phyloP scores from a whole-genome alignment of 2,888 invertebrate genomes.

The Helleia helle region DNA sequence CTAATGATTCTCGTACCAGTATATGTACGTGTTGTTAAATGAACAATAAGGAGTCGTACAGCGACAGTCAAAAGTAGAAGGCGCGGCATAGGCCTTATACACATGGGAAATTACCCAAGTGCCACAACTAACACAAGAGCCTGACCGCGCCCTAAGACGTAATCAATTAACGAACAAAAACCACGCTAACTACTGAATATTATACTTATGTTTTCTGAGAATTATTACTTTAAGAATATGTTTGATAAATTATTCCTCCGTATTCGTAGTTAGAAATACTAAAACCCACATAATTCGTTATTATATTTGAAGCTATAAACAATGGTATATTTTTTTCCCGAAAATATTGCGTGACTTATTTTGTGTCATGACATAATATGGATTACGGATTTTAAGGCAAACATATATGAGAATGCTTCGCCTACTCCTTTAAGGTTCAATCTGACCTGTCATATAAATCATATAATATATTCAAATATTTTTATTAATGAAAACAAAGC shows the following conservation, averaged over 20 bases:
- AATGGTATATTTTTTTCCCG: too few species aligned
- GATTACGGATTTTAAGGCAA: slow-evolving; percentile 60
- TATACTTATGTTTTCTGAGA: too few species aligned
- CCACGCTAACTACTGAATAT: too few species aligned
- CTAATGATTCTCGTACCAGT: too few species aligned
- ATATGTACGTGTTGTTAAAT: too few species aligned
- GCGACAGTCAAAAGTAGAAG: slow-evolving; percentile 35
- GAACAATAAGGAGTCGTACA: too few species aligned
- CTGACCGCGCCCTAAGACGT: slow-evolving; percentile 56
- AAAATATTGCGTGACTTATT: too few species aligned
- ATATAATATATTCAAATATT: background rate
- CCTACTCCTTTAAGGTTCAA: slow-evolving; percentile 42
- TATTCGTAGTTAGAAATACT: too few species aligned
- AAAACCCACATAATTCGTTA: too few species aligned
- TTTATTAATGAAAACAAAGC: background rate
- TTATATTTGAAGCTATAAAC: too few species aligned
- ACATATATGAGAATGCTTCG: slow-evolving; percentile 59
- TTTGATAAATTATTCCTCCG: background rate
- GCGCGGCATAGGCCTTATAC: slow-evolving; percentile 48
- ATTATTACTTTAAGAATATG: too few species aligned
- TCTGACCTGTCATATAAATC: slow-evolving; percentile 2
- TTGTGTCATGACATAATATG: slow-evolving; percentile 59
- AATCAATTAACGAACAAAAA: slow-evolving; percentile 46
- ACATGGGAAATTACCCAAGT: slow-evolving; percentile 64
- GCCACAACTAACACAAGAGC: slow-evolving; percentile 36